These are phyloP conservation scores for Australoheros scitulus DNA, from an alignment of 2,113 vertebrate genomes.

Conservation along the genomic window DNA sequence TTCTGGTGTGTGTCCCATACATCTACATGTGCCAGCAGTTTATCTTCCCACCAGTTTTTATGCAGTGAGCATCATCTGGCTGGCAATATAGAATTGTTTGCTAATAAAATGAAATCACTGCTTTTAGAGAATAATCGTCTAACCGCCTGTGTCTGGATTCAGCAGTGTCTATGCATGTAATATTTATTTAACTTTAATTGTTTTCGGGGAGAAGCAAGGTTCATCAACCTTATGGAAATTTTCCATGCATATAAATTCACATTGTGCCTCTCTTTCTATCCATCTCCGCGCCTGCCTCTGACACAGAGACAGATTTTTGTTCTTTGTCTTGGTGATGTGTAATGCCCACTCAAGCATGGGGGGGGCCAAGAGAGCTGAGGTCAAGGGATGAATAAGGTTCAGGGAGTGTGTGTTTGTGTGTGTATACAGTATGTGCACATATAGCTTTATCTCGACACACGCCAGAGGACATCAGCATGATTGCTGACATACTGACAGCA, in stretches of 20 bases:
- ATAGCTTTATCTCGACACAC: neutral
- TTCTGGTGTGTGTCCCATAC: conserved; percentile 25
- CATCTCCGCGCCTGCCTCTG: neutral
- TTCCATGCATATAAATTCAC: neutral
- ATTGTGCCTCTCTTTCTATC: neutral
- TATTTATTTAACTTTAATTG: conserved; percentile 17
- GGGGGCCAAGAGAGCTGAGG: conserved; percentile 35
- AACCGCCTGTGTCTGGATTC: neutral
- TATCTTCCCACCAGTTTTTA: conserved; percentile 24
- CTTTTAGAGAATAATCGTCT: conserved; percentile 13
- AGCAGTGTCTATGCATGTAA: neutral
- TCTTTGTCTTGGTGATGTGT: conserved; percentile 41
- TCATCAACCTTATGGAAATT: neutral
- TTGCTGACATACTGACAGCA: neutral
- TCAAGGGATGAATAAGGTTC: conserved; percentile 44
- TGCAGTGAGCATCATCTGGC: conserved; percentile 9
- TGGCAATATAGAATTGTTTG: conserved; percentile 19
- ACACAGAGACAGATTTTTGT: conserved; percentile 20
- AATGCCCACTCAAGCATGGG: conserved; percentile 45
- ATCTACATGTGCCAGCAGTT: conserved; percentile 37
- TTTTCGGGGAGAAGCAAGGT: neutral
- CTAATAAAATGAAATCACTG: conserved; percentile 18
- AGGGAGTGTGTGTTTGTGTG: neutral
- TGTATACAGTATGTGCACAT: neutral
- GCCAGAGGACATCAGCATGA: neutral